Base-by-base conservation (phyloP, 2,888 invertebrate species). In the Tholera decimalis region DNA sequence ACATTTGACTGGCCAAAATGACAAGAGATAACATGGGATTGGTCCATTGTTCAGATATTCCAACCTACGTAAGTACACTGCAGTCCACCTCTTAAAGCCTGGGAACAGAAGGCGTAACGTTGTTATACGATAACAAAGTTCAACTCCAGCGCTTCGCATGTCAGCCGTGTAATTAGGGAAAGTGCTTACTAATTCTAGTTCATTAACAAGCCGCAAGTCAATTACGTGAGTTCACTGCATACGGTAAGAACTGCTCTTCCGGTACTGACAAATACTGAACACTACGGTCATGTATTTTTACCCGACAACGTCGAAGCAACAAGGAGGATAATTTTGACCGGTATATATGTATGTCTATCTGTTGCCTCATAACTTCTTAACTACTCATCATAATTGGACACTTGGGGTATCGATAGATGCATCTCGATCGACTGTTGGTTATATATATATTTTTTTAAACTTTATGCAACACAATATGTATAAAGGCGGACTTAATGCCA, bases 141-240 rank as follows among this genome's bases (percentile, higher is more conserved):
- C 41, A 51, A 35, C 18, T 53, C 46, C n/a, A 26, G 51, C 37
- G 33, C 22, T 77, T 56, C 33, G 56, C 63, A 39, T 56, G 72
- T 53, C 72, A 77, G 55, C 26, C 55, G 51, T 56, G 56, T 72
- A 56, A 71, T 72, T 62, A 77, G 56, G 55, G 77, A 72, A 77
- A 77, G 77, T 72, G 72, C 55, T 69, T 46, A 55, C 51, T 72
- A 77, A 77, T 72, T 53, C 37, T 47, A 62, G 77, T 56, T 53
- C 41, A 71, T 71, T 71, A 62, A 55, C 76, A 55, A 53, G 55
- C 33, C 39, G 8, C 70, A 49, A 69, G 59, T 53, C 77, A 76
- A 71, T 77, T 56, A 75, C 8, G 26, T 61, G 51, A 30, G 41
- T 43, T 55, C 28, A 46, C 33, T 71, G 46, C 77, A 43, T 77